phyloP scores from a whole-genome alignment of 2,888 invertebrate species.

The Junonia oenone region DNA sequence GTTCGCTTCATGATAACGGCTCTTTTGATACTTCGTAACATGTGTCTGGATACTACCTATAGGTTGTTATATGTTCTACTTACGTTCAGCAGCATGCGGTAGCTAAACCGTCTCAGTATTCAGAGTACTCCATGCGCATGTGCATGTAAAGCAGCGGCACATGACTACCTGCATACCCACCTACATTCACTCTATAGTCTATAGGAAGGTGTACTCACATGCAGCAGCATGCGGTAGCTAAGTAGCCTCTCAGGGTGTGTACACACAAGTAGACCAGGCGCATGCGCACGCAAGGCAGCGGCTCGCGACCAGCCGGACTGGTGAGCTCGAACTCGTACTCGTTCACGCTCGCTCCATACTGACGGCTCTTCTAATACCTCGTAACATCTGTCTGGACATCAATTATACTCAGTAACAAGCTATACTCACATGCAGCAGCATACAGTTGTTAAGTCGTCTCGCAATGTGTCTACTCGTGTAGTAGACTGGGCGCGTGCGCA shows the following conservation, averaged over 20 bases:
- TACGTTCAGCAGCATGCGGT: not conserved
- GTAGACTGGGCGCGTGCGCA: not conserved
- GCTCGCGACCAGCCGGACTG: constrained; percentile 83
- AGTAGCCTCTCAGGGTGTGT: constrained; percentile 85
- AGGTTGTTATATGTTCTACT: too few relatives aligned
- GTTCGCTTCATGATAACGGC: constrained; percentile 81
- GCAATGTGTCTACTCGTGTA: too few relatives aligned
- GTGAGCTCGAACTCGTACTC: constrained; percentile 76
- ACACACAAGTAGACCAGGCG: constrained; percentile 86
- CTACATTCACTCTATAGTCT: too few relatives aligned
- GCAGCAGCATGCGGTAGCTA: constrained; percentile 86
- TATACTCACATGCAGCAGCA: constrained; percentile 58
- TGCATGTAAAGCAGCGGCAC: too few relatives aligned
- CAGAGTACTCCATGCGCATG: not conserved
- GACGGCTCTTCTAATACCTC: constrained; percentile 82
- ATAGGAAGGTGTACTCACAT: constrained; percentile 45
- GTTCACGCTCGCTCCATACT: constrained; percentile 72
- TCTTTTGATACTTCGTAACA: constrained; percentile 80
- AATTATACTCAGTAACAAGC: too few relatives aligned
- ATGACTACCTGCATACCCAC: too few relatives aligned
- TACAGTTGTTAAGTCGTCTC: not conserved
- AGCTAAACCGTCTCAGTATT: not conserved
- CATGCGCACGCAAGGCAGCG: constrained; percentile 84
- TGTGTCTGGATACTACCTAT: constrained; percentile 80
- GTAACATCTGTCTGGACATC: constrained; percentile 80